phyloP scores from a whole-genome alignment of 2,797 vertebrate genomes.

The Galagoides demidoff region DNA sequence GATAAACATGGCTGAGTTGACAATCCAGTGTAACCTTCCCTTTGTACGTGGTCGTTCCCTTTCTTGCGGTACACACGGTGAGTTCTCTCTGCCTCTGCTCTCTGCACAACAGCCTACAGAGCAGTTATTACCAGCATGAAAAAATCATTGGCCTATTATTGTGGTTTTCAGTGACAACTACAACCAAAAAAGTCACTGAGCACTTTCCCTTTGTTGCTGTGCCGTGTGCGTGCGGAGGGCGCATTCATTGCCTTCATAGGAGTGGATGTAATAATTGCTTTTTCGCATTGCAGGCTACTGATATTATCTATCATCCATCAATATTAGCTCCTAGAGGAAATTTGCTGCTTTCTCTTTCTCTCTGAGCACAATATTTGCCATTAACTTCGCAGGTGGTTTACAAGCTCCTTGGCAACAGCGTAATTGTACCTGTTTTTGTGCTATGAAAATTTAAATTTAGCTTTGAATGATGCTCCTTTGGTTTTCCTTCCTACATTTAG shows the following conservation, averaged over 20 bases:
- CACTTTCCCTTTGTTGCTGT: background rate
- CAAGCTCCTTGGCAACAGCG: conserved; percentile 17
- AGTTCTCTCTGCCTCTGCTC: background rate
- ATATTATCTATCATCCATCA: background rate
- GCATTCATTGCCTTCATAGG: background rate
- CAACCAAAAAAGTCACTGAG: background rate
- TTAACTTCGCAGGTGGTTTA: conserved; percentile 53
- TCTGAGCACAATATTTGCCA: background rate
- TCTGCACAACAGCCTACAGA: background rate
- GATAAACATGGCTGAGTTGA: background rate
- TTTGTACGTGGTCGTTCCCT: background rate
- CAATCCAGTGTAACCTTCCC: background rate
- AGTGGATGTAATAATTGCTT: background rate
- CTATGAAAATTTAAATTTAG: conserved; percentile 36
- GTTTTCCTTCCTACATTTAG: background rate
- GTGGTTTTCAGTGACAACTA: background rate
- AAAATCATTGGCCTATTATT: background rate
- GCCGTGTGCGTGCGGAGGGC: background rate
- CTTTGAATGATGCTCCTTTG: background rate
- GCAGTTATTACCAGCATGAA: background rate
- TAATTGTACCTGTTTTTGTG: conserved; percentile 43
- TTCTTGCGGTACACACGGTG: background rate
- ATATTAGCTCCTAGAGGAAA: background rate
- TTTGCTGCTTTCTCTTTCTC: background rate
- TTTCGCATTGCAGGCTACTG: fast-evolving